Conservation (phyloP, 2,797 vertebrate species). For the Tokudaia muenninki region DNA sequence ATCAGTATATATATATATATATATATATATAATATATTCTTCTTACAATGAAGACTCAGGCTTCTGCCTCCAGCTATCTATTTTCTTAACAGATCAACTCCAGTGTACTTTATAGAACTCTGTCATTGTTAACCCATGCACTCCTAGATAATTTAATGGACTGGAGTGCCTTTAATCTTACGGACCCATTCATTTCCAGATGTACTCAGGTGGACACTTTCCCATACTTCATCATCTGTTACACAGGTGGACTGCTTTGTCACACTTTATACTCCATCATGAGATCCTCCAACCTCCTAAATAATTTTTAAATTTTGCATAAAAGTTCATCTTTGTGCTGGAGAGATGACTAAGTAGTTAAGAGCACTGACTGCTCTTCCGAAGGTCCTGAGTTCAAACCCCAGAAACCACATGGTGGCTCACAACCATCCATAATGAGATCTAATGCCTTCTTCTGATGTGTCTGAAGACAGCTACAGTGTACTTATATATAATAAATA, state of each 20-base stretch:
- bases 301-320: neutral
- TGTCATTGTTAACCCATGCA: neutral
- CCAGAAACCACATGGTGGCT: too few relatives aligned
- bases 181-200: neutral
- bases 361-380: too few relatives aligned
- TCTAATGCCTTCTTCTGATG: too few relatives aligned
- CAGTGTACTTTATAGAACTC: neutral
- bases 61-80: neutral
- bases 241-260: neutral
- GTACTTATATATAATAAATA: too few relatives aligned
- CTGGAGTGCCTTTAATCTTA: constrained; percentile 4
- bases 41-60: neutral
- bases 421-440: too few relatives aligned
- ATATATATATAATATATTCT: neutral
- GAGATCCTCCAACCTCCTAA: neutral
- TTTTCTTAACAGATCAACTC: neutral
- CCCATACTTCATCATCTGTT: neutral
- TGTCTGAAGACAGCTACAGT: too few relatives aligned
- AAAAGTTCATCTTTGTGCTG: neutral
- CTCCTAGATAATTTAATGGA: neutral
- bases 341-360: too few relatives aligned
- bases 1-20: neutral
- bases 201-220: neutral
- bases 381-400: too few relatives aligned
- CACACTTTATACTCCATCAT: neutral